A percentile compares a stretch with the other conserved stretches of the same genome.
These are phyloP conservation scores for Rugalucina vietnamica DNA, from an alignment of 2,888 invertebrate genomes.

Conservation along the genomic window DNA sequence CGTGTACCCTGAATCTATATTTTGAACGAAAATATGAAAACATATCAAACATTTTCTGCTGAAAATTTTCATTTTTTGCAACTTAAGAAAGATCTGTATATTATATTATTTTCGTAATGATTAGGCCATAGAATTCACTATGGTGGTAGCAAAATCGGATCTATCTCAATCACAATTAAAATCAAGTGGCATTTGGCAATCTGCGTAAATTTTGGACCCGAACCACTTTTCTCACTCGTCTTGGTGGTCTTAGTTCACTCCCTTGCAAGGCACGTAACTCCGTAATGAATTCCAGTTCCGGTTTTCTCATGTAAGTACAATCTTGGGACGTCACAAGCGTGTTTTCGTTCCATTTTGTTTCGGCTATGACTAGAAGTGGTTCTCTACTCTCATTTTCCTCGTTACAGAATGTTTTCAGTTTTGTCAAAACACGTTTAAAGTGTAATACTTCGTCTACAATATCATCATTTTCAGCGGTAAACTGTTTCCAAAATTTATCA, in stretches of 20 bases:
- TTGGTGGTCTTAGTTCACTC: constrained; percentile 85
- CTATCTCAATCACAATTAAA: no score
- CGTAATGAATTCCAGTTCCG: constrained; percentile 46
- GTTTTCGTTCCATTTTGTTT: constrained; percentile 40
- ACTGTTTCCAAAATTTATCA: constrained; percentile 44
- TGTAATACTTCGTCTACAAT: constrained; percentile 47
- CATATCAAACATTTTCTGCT: no score
- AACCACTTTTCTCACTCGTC: no score
- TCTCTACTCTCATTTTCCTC: not conserved
- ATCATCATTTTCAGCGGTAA: constrained; percentile 30
- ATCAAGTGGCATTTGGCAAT: no score
- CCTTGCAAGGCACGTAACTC: constrained; percentile 45
- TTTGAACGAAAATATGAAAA: no score
- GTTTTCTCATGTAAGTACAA: constrained; percentile 40
- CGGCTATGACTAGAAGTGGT: not conserved
- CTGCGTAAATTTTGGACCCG: no score
- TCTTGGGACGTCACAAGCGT: constrained; percentile 14
- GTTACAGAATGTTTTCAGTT: constrained; percentile 40
- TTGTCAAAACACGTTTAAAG: constrained; percentile 38
- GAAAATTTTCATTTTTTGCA: no score
- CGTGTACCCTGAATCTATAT: no score
- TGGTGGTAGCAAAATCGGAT: no score
- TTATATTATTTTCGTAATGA: no score
- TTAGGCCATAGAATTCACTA: no score
- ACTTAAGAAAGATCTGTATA: no score